phyloP scores from a whole-genome alignment of 2,797 vertebrate species.

The Macropus fuliginosus region DNA sequence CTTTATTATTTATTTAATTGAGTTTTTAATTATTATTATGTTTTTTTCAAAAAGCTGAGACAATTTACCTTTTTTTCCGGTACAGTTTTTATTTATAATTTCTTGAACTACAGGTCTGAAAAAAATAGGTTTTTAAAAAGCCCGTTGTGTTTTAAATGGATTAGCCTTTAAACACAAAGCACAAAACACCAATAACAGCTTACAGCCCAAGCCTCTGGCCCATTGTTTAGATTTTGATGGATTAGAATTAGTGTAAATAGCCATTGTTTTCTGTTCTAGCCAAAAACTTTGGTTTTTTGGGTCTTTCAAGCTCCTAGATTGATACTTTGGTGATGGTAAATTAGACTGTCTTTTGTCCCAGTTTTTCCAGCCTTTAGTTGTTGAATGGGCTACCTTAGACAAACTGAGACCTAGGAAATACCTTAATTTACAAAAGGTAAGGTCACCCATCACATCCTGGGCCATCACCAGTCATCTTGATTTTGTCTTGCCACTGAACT shows the following conservation, averaged over 20 bases:
- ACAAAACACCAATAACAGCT: not conserved
- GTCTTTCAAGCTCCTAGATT: not conserved
- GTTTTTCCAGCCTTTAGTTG: no score
- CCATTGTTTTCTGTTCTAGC: not conserved
- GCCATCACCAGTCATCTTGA: not conserved
- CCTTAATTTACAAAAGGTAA: not conserved
- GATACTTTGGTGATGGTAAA: not conserved
- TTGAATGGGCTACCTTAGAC: not conserved
- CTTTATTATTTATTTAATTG: no score
- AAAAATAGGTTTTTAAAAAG: not conserved
- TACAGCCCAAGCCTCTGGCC: not conserved
- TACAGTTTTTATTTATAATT: not conserved
- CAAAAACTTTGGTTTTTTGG: no score
- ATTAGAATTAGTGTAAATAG: not conserved
- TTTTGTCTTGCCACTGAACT: not conserved
- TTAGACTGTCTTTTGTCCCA: not conserved
- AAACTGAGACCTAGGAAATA: not conserved
- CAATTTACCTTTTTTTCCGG: no score
- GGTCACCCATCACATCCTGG: not conserved
- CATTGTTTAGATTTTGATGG: not conserved
- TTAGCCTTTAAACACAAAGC: not conserved
- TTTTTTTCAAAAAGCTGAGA: no score
- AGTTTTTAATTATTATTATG: no score
- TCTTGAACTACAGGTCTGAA: not conserved
- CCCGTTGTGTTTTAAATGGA: not conserved